Evolutionary conservation across 2,888 invertebrate species (phyloP), one percentile per base, ranked within the genome.

Genomic region (Ormyrus pomaceus): DNA sequence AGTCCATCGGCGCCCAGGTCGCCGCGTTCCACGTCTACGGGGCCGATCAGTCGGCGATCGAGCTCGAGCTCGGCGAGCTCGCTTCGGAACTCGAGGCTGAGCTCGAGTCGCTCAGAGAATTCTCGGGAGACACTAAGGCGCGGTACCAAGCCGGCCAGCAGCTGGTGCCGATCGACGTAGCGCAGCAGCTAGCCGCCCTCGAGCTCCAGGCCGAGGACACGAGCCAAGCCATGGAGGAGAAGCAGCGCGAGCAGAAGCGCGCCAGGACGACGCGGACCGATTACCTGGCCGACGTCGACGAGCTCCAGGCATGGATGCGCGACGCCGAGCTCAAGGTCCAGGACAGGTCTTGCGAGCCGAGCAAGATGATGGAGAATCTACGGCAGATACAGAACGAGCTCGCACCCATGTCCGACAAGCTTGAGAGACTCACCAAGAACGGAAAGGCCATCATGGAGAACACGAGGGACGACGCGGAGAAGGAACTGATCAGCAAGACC

Each of bases 171-270:
- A 94, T 95, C 83, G 96, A 97, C 92, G 93, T 96, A 83, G 93
- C 93, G 82, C 95, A 96, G 91, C 94, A 96, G 91, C 92, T 97
- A 84, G 96, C 96, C 70, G 94, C 95, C 83, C 92, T 97, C 87
- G 97, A 97, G 91, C 91, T 97, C 84, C 92, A 95, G 76, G 94
- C 95, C 69, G 97, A 98, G 91, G 94, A 95, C 82, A 92, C 96
- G 77, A 93, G 94, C 73, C 95, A 94, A 86, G 94, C 94, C 70
- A 96, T 97, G 95, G 97, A 97, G 88, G 96, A 96, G 88, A 96
- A 96, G 91, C 95, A 95, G 87, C 93, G 96, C 89, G 96, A 97
- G 90, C 95, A 96, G 91, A 96, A 96, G 90, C 94, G 96, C 83
- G 97, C 97, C 46, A 94, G 95, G 86, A 96, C 96, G 13, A 93